Evolutionary conservation across 2,888 invertebrate genomes (phyloP).

Genomic region (Chaitophorus viminalis): DNA sequence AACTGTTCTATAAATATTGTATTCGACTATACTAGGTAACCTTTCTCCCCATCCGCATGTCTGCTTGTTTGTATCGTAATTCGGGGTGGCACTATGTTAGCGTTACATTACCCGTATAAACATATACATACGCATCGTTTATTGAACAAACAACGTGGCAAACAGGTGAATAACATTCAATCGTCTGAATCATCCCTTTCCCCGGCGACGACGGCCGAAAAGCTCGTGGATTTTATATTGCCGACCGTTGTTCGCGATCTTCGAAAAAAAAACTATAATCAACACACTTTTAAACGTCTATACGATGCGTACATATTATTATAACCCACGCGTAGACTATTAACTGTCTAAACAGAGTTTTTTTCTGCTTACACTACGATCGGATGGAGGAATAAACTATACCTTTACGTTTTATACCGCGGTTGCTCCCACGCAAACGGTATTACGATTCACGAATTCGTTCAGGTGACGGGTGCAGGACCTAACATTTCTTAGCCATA

Average conservation of each 20-base stretch:
- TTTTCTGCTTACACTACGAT: no score
- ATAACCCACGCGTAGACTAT: background rate
- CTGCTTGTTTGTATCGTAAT: background rate
- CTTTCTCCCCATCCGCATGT: background rate
- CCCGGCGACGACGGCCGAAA: background rate
- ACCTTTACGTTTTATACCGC: no score
- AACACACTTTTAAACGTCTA: background rate
- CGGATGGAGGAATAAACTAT: no score
- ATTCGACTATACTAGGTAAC: background rate
- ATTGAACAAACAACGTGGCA: background rate
- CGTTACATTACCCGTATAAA: background rate
- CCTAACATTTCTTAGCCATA: no score
- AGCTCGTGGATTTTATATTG: background rate
- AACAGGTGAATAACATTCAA: background rate
- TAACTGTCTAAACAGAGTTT: no score
- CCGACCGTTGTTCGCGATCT: background rate
- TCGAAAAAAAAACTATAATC: background rate
- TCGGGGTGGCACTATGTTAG: background rate
- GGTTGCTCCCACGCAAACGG: no score
- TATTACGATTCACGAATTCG: no score
- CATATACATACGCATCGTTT: background rate
- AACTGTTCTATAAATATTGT: background rate
- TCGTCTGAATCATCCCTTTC: background rate
- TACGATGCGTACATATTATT: background rate
- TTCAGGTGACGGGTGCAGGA: no score